Evolutionary conservation across 2,113 vertebrate species (phyloP), one percentile per base, ranked within the genome.

Genomic region (Pedetes capensis): DNA sequence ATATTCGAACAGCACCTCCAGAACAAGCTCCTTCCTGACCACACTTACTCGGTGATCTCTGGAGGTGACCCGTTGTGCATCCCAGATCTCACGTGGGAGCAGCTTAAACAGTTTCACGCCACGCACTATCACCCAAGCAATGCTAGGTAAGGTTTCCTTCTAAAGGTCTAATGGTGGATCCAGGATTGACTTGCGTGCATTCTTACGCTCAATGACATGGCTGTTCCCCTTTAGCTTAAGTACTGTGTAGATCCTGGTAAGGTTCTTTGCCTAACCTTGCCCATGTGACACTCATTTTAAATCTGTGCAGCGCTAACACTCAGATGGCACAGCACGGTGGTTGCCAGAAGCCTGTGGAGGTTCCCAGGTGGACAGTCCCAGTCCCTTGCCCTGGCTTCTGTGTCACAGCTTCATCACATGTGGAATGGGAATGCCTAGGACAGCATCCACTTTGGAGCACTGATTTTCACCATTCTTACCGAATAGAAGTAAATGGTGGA

Each of bases 61-160:
- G 99, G 99, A 34, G 99, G 99, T 32, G 98, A 99, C 79, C 99
- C 99, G 0, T 84, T 99, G 6, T 98, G 98, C 98, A 99, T 99
- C 97, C 99, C 99, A 1, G 99, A 99, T 94, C 99, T 99, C 74
- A 99, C 99, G 0, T 99, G 99, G 99, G 98, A 99, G 64, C 99
- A 99, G 74, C 99, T 99, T 29, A 99, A 98, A 84, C 96, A 98
- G 10, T 99, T 99, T 94, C 99, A 99, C 2, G 98, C 99, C 37
- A 99, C 98, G 0, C 99, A 99, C 92, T 99, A 99, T 89, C 99
- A 99, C 97, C 99, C 99, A 86, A 99, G 99, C 97, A 99, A 99
- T 82, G 99, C 99, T 10, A 98, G 98, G 99, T 99, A 97, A 90
- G n/a, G 23, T 10, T 76, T 10, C 9, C 6, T n/a, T 69, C 17